Evolutionary conservation across 2,113 vertebrate species (phyloP).

Genomic region (Erinaceus europaeus): DNA sequence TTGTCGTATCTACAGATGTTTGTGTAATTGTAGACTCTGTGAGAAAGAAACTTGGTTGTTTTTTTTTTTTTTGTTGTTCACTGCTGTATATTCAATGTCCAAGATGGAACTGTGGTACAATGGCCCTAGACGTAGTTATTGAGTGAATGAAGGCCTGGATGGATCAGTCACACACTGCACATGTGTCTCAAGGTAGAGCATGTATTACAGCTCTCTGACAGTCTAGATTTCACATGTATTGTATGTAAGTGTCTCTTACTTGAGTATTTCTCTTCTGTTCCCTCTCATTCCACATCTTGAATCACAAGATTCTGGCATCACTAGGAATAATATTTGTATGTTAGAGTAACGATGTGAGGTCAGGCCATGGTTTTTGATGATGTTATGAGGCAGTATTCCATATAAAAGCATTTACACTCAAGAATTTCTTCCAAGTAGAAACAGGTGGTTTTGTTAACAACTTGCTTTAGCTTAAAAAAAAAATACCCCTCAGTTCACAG

Average conservation of each 20-base stretch:
- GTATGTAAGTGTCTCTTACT: background rate
- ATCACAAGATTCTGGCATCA: slow-evolving; percentile 39
- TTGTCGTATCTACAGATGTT: background rate
- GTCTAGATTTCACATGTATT: background rate
- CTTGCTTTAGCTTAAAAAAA: slow-evolving; percentile 44
- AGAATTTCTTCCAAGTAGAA: slow-evolving; percentile 61
- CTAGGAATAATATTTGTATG: slow-evolving; percentile 62
- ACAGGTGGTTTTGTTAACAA: slow-evolving; percentile 52
- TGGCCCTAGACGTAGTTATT: background rate
- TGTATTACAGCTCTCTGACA: background rate
- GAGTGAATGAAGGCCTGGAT: background rate
- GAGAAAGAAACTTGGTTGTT: slow-evolving; percentile 4
- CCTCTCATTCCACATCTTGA: slow-evolving; percentile 23
- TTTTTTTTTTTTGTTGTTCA: background rate
- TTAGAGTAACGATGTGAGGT: slow-evolving; percentile 43
- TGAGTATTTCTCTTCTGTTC: slow-evolving; percentile 13
- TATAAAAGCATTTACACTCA: slow-evolving; percentile 40
- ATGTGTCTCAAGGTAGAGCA: background rate
- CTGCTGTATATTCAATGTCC: background rate
- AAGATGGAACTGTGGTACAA: background rate
- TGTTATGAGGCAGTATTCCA: slow-evolving; percentile 42
- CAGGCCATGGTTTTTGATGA: slow-evolving; percentile 49
- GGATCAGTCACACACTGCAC: background rate
- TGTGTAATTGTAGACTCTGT: background rate
- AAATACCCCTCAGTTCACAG: slow-evolving; percentile 28